Evolutionary conservation across 2,797 vertebrate species (phyloP).

Genomic region (Helostoma temminkii): DNA sequence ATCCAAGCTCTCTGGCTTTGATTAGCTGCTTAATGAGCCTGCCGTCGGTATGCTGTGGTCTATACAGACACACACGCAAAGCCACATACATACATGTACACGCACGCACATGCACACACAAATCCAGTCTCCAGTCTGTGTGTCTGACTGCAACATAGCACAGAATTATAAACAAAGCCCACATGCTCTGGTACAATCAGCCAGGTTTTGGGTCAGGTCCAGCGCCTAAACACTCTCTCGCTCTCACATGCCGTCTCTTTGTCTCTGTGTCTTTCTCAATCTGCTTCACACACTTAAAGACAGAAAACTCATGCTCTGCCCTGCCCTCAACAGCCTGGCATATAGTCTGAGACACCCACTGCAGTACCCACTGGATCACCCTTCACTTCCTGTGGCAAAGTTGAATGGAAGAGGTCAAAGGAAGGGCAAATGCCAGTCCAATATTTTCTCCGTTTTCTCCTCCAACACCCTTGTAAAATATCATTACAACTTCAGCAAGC

Average conservation of each 20-base stretch:
- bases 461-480: constrained; percentile 47
- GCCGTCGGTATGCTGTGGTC: constrained; percentile 83
- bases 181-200: constrained; percentile 76
- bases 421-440: constrained; percentile 40
- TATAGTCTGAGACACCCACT: constrained; percentile 27
- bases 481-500: constrained; percentile 35
- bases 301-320: constrained; percentile 40
- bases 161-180: constrained; percentile 81
- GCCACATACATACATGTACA: constrained; percentile 36
- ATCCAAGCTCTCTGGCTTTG: constrained; percentile 85
- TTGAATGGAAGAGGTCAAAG: constrained; percentile 61
- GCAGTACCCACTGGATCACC: constrained; percentile 52
- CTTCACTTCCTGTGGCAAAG: constrained; percentile 56
- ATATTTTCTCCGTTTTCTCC: constrained; percentile 47
- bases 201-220: constrained; percentile 61
- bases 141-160: constrained; percentile 65
- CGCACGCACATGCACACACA: constrained; percentile 34
- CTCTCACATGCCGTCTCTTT: constrained; percentile 38
- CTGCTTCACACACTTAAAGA: constrained; percentile 65
- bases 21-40: constrained; percentile 88
- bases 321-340: constrained; percentile 49
- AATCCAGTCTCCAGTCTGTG: constrained; percentile 37
- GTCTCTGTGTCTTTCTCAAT: constrained; percentile 51
- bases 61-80: constrained; percentile 45
- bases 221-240: constrained; percentile 54